phyloP scores from a whole-genome alignment of 2,797 vertebrate species.

The Poecile montanus region DNA sequence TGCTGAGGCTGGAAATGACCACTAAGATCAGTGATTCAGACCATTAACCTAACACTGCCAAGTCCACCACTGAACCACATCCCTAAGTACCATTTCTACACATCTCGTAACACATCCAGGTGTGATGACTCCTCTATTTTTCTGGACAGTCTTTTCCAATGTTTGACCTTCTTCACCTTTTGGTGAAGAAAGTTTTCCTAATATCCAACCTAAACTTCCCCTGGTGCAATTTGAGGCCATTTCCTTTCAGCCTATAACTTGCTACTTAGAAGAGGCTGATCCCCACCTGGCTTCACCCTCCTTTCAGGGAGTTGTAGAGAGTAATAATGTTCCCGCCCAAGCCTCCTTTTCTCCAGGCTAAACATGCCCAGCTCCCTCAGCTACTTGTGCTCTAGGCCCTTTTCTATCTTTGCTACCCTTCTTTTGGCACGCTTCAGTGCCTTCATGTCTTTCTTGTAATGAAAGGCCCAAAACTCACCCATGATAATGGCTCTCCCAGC shows the following conservation, averaged over 20 bases:
- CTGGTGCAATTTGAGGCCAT: neutral
- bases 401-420: neutral
- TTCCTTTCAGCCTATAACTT: neutral
- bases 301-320: neutral
- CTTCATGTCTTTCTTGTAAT: neutral
- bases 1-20: neutral
- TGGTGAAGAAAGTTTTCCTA: neutral
- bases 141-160: neutral
- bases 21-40: neutral
- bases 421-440: neutral
- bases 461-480: neutral
- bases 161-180: neutral
- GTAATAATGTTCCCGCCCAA: fast-evolving
- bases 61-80: neutral
- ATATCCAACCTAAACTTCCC: neutral
- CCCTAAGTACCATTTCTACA: neutral
- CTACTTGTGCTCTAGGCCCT: neutral
- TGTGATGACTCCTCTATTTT: neutral
- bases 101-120: neutral
- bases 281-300: neutral
- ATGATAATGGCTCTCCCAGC: neutral
- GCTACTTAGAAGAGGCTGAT: neutral
- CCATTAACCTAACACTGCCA: neutral
- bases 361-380: neutral
- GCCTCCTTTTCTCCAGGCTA: neutral